Base-by-base conservation (phyloP, 2,113 vertebrate species). In the Sorex fumeus region DNA sequence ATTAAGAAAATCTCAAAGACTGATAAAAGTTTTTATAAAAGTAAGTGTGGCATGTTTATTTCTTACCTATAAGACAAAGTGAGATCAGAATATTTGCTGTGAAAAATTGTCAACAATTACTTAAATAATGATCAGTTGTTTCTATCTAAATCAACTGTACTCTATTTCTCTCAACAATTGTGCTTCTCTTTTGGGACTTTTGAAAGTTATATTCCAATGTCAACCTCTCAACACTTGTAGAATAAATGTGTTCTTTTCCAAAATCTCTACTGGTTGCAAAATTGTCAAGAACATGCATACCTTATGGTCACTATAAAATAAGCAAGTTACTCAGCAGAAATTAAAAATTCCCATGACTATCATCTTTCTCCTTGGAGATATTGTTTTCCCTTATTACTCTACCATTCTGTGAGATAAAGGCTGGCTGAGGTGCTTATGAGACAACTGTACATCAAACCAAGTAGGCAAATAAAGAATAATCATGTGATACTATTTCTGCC, bases 231-330 rank as follows among this genome's bases (percentile, higher is more conserved):
- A 43, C 50, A 76, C 79, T 34, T 76, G n/a, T 11, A 93, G 15
- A 85, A 60, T 40, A 94, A 87, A 71, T 78, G 79, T 60, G 71
- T 85, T 93, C 57, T 64, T 64, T 82, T 95, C 69, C 21, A 64
- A 90, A 80, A 79, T 89, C 80, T 16, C 34, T 81, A 87, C 0
- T 67, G 75, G 88, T 6, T 60, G 18, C 6, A 83, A 87, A 72
- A 72, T 25, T 43, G 40, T 45, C 74, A 71, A 79, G 67, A 53
- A 53, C 18, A 15, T 15, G 4, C 16, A 53, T 53, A 15, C 15
- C 53, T 53, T 16, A 53, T 53, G 53, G 53, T 53, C 53, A 53
- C 53, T 53, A 40, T 40, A 40, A 76, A 94, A 90, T 10, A 93
- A 87, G 1, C 3, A 82, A 75, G 90, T 23, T 70, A 53, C 6